These are phyloP conservation scores for Delia radicum DNA, from an alignment of 1,140 invertebrate genomes.

Conservation along the genomic window DNA sequence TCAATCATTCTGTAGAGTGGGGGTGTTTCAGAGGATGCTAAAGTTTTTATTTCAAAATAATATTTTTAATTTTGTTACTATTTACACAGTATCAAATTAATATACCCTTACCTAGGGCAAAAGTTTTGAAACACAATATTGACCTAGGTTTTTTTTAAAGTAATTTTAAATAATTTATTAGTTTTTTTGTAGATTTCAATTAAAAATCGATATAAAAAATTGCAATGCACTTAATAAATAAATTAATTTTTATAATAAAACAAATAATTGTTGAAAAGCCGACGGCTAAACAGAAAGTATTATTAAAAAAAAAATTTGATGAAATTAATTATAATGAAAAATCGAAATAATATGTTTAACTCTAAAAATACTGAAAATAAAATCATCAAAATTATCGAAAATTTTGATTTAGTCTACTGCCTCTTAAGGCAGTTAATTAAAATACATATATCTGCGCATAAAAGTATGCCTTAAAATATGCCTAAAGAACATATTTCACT, in stretches of 20 bases:
- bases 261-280: background rate
- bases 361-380: too few species aligned
- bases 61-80: background rate
- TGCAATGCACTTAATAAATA: too few species aligned
- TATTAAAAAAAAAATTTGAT: background rate
- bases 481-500: too few species aligned
- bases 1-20: background rate
- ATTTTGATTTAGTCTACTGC: too few species aligned
- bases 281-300: background rate
- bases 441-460: too few species aligned
- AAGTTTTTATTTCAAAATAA: background rate
- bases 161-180: background rate
- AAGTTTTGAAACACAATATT: conserved; percentile 11
- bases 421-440: too few species aligned
- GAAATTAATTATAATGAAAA: background rate
- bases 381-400: too few species aligned
- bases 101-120: conserved; percentile 13
- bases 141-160: background rate
- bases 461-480: too few species aligned
- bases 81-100: conserved; percentile 7
- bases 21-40: background rate
- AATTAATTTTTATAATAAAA: background rate
- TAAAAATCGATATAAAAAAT: too few species aligned
- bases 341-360: too few species aligned
- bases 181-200: too few species aligned